Percentiles rank a stretch among this genome's conserved stretches.
Conservation (phyloP, 2,888 invertebrate genomes). For the Nymphalis urticae region DNA sequence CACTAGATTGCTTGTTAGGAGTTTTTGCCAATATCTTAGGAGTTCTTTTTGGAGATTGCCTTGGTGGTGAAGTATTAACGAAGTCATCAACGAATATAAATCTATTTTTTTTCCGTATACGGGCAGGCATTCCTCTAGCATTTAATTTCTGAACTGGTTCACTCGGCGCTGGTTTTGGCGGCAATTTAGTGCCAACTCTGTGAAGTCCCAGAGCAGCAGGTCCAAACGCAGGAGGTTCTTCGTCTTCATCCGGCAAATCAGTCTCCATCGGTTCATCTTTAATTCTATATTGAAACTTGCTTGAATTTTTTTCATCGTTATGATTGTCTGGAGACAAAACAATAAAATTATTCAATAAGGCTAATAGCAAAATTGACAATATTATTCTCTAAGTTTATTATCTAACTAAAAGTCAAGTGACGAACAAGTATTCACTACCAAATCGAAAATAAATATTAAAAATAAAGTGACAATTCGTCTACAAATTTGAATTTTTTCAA, state of each 20-base stretch:
- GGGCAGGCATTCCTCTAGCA: constrained; percentile 93
- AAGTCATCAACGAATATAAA: constrained; percentile 95
- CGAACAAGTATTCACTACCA: constrained; percentile 33
- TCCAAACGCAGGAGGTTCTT: constrained; percentile 86
- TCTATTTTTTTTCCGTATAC: constrained; percentile 93
- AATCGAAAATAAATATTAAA: constrained; percentile 35
- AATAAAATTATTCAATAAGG: constrained; percentile 31
- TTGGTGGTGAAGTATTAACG: constrained; percentile 88
- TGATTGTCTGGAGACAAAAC: constrained; percentile 58
- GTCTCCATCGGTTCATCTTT: constrained; percentile 84
- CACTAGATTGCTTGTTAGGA: constrained; percentile 68
- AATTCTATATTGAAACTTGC: constrained; percentile 61
- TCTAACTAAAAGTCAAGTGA: constrained; percentile 23
- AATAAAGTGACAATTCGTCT: constrained; percentile 60
- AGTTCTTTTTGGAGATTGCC: constrained; percentile 86
- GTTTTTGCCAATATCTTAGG: constrained; percentile 81
- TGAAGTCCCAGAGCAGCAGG: constrained; percentile 91
- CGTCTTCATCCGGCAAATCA: constrained; percentile 85
- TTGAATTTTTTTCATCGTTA: constrained; percentile 56
- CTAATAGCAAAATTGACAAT: constrained; percentile 2
- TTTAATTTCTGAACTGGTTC: constrained; percentile 91
- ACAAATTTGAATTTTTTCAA: constrained; percentile 80
- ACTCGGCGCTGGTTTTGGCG: constrained; percentile 86
- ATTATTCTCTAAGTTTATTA: constrained; percentile 4
- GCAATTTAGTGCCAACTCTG: constrained; percentile 88